Conservation (phyloP, 2,113 vertebrate genomes). For the Gymnorhina tibicen region DNA sequence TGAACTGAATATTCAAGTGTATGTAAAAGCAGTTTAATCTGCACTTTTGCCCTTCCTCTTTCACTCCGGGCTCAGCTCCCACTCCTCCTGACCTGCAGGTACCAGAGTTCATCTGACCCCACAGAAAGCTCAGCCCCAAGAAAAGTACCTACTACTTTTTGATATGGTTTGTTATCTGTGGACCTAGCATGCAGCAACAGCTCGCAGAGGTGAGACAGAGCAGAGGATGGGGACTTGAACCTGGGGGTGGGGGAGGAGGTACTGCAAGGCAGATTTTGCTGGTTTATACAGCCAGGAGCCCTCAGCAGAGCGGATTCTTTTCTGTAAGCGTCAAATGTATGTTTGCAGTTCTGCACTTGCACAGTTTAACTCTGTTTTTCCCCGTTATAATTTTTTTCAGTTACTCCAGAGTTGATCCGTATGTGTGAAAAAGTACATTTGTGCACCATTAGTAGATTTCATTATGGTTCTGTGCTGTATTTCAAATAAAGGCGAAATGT, state of each 20-base stretch:
- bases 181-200: background rate
- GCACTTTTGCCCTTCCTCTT: background rate
- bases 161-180: background rate
- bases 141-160: background rate
- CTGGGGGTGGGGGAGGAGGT: background rate
- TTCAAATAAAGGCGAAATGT: constrained; percentile 50
- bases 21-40: background rate
- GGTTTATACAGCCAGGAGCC: background rate
- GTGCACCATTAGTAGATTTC: background rate
- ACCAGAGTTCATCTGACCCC: background rate
- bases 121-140: background rate
- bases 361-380: background rate
- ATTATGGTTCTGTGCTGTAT: constrained; percentile 21
- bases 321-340: background rate
- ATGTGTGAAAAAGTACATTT: background rate
- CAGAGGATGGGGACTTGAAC: background rate
- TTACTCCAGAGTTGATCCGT: background rate
- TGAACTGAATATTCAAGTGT: background rate
- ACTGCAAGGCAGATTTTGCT: background rate
- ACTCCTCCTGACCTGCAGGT: background rate
- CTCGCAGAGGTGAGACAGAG: background rate
- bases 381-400: background rate
- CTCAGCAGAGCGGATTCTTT: background rate
- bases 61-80: background rate
- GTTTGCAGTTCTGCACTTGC: background rate